phyloP scores from a whole-genome alignment of 2,888 invertebrate genomes.

The Athalia circularis region DNA sequence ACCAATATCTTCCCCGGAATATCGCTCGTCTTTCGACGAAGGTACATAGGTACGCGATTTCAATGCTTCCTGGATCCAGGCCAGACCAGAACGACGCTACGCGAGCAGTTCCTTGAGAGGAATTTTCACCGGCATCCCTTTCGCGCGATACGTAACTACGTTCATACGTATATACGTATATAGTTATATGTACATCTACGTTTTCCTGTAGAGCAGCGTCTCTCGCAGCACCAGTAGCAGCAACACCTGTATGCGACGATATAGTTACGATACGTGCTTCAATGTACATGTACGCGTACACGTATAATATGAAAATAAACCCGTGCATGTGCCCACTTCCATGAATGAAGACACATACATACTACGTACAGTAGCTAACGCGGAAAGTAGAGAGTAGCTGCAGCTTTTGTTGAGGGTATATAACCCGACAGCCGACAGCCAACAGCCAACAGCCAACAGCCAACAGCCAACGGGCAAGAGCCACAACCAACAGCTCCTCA shows the following conservation, averaged over 20 bases:
- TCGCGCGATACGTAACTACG: neutral
- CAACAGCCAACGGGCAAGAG: slow-evolving; percentile 3
- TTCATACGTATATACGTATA: neutral
- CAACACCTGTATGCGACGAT: too few species aligned
- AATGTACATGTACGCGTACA: neutral
- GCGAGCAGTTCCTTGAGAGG: slow-evolving; percentile 26
- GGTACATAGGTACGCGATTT: slow-evolving; percentile 36
- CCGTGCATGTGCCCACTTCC: neutral
- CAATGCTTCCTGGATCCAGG: slow-evolving; percentile 39
- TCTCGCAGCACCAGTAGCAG: too few species aligned
- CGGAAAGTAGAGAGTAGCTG: slow-evolving; percentile 17
- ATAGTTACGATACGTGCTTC: too few species aligned
- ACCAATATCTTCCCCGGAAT: slow-evolving; percentile 8
- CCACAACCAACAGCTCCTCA: slow-evolving; percentile 38
- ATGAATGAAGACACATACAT: neutral
- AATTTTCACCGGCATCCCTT: slow-evolving; percentile 35
- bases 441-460: slow-evolving; percentile 22
- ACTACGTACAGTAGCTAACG: slow-evolving; percentile 1
- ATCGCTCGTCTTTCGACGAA: neutral
- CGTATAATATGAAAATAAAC: neutral
- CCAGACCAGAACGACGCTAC: slow-evolving; percentile 1
- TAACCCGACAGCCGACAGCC: neutral
- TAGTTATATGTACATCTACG: neutral
- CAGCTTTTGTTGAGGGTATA: slow-evolving; percentile 28
- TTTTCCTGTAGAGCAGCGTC: neutral